Evolutionary conservation across 2,888 invertebrate genomes (phyloP).

Genomic region (Crocallis elinguaria): DNA sequence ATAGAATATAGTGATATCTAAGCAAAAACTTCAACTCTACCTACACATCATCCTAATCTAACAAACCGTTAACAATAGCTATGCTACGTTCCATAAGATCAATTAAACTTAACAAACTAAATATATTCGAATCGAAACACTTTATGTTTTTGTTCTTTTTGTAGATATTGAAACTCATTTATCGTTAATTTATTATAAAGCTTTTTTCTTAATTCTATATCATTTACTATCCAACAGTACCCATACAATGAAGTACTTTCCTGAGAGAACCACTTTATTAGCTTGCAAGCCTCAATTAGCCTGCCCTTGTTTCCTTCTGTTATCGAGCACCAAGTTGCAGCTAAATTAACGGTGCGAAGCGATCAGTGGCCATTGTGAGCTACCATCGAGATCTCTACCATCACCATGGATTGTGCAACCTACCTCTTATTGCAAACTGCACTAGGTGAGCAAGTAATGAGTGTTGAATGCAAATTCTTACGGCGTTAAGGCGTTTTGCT

Average conservation of each 20-base stretch:
- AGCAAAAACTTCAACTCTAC: too few species aligned
- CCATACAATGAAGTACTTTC: not conserved
- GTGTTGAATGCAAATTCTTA: not conserved
- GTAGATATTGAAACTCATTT: too few species aligned
- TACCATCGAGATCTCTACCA: conserved; percentile 26
- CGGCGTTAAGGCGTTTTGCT: too few species aligned
- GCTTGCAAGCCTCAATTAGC: not conserved
- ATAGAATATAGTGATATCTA: too few species aligned
- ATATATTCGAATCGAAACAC: too few species aligned
- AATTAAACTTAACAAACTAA: too few species aligned
- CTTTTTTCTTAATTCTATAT: too few species aligned
- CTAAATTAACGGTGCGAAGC: conserved; percentile 41
- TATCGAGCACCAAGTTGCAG: conserved; percentile 35
- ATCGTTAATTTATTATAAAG: too few species aligned
- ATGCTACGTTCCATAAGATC: too few species aligned
- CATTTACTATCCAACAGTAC: not conserved
- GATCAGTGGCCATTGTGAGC: conserved; percentile 37
- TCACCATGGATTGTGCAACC: conserved; percentile 13
- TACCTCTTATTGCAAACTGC: conserved; percentile 9
- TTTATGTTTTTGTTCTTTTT: too few species aligned
- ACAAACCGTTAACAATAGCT: too few species aligned
- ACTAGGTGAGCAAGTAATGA: conserved; percentile 8
- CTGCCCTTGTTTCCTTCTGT: conserved; percentile 4
- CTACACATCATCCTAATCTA: too few species aligned
- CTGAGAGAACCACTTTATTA: not conserved